These are phyloP conservation scores for Leptobrachium leishanense DNA, from an alignment of 2,113 vertebrate species.

Conservation along the genomic window DNA sequence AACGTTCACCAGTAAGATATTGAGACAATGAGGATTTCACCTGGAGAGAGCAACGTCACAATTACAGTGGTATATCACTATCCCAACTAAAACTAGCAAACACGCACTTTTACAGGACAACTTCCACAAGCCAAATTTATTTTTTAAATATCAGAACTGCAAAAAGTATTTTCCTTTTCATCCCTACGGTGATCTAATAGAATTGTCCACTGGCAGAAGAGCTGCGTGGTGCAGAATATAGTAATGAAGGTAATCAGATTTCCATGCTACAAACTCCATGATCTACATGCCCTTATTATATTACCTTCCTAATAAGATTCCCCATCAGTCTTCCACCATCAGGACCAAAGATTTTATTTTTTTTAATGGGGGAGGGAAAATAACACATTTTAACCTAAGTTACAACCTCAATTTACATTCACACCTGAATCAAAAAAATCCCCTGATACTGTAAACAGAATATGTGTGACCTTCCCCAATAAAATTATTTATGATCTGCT, in stretches of 20 bases:
- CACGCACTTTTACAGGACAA: too few species aligned
- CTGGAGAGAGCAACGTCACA: too few species aligned
- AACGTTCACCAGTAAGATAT: too few species aligned
- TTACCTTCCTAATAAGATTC: conserved; percentile 98
- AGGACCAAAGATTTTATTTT: conserved; percentile 58
- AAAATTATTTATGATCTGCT: not conserved
- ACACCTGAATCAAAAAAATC: conserved; percentile 89
- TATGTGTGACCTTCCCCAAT: not conserved
- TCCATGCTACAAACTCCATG: conserved; percentile 81
- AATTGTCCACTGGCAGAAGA: conserved; percentile 94
- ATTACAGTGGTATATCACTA: too few species aligned
- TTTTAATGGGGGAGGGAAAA: conserved; percentile 17
- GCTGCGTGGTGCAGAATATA: conserved; percentile 94
- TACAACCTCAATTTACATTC: conserved; percentile 87
- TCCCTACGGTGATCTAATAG: conserved; percentile 89
- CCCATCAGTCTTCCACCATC: conserved; percentile 77
- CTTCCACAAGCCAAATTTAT: too few species aligned
- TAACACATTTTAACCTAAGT: conserved; percentile 68
- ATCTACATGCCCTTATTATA: conserved; percentile 97
- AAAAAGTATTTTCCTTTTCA: conserved; percentile 79
- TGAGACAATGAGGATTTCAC: too few species aligned
- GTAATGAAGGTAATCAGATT: conserved; percentile 98
- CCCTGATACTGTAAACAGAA: conserved; percentile 69
- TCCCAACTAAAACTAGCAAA: too few species aligned
- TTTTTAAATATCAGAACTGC: not conserved